phyloP scores from a whole-genome alignment of 1,140 invertebrate species.

The Dinoponera quadriceps region DNA sequence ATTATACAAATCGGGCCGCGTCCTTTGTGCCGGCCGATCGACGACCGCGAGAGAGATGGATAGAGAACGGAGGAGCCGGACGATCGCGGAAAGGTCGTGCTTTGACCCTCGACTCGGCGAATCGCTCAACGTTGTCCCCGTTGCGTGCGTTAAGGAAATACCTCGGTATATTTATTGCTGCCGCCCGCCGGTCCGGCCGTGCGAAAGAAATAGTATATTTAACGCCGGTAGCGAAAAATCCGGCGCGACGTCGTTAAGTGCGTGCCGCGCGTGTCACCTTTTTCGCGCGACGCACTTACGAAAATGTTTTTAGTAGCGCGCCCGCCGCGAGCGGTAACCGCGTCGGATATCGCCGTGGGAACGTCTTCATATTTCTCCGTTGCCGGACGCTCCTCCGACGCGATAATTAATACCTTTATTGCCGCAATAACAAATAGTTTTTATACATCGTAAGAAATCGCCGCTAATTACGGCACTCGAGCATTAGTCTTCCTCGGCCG shows the following conservation, averaged over 20 bases:
- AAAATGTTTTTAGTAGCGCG: slow-evolving; percentile 50
- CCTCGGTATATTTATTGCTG: slow-evolving; percentile 17
- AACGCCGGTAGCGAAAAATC: slow-evolving; percentile 34
- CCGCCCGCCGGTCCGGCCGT: not conserved
- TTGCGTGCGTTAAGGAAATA: not conserved
- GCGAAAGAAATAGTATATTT: slow-evolving; percentile 47
- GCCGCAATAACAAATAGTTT: slow-evolving; percentile 54
- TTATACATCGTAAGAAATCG: slow-evolving; percentile 52
- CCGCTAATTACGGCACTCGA: slow-evolving; percentile 39
- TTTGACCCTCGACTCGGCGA: slow-evolving; percentile 48
- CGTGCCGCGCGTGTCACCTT: slow-evolving; percentile 18
- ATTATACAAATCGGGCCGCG: slow-evolving; percentile 66
- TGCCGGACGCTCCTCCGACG: not conserved
- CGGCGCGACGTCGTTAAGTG: slow-evolving; percentile 31
- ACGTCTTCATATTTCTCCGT: slow-evolving; percentile 50
- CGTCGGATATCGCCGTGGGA: slow-evolving; percentile 37
- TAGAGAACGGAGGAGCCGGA: not conserved
- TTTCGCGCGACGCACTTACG: slow-evolving; percentile 35
- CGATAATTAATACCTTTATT: slow-evolving; percentile 61
- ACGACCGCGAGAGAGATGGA: slow-evolving; percentile 6
- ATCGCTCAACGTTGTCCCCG: not conserved
- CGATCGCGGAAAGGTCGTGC: slow-evolving; percentile 55
- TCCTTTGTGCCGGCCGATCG: slow-evolving; percentile 58
- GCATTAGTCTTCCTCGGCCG: slow-evolving; percentile 36
- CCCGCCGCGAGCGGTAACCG: slow-evolving; percentile 45